Conservation (phyloP, 2,113 vertebrate genomes). For the Cyphomyrus plagiostoma region DNA sequence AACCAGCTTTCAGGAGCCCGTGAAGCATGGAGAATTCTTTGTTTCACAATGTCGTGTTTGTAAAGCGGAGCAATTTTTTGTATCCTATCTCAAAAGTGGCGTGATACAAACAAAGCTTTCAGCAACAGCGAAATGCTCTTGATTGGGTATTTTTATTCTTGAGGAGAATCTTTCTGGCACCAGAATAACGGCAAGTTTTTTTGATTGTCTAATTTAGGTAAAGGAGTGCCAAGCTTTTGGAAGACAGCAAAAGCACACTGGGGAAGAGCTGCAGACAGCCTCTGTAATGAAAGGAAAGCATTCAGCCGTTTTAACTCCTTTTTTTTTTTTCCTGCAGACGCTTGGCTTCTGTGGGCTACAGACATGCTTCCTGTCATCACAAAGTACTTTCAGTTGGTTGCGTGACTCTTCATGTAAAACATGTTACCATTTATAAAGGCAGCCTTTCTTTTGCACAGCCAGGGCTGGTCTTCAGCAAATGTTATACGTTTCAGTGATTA, state of each 20-base stretch:
- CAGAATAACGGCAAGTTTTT: not conserved
- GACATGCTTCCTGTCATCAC: not conserved
- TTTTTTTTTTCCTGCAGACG: not conserved
- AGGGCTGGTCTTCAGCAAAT: not conserved
- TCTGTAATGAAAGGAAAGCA: not conserved
- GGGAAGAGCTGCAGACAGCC: not conserved
- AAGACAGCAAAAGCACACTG: not conserved
- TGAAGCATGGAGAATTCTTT: not conserved
- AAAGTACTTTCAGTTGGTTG: not conserved
- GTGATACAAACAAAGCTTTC: not conserved
- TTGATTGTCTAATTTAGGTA: not conserved
- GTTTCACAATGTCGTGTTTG: not conserved
- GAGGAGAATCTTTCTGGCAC: not conserved
- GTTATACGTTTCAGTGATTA: not conserved
- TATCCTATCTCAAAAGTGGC: not conserved
- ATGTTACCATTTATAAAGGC: not conserved
- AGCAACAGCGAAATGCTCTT: not conserved
- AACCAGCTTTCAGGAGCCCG: not conserved
- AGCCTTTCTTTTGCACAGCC: not conserved
- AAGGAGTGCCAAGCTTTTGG: not conserved
- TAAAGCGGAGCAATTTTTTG: not conserved
- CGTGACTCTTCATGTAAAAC: not conserved
- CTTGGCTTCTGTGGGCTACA: not conserved
- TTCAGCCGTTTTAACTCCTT: not conserved
- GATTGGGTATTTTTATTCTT: not conserved